phyloP scores from a whole-genome alignment of 2,888 invertebrate genomes.

The Leptinotarsa juncta region DNA sequence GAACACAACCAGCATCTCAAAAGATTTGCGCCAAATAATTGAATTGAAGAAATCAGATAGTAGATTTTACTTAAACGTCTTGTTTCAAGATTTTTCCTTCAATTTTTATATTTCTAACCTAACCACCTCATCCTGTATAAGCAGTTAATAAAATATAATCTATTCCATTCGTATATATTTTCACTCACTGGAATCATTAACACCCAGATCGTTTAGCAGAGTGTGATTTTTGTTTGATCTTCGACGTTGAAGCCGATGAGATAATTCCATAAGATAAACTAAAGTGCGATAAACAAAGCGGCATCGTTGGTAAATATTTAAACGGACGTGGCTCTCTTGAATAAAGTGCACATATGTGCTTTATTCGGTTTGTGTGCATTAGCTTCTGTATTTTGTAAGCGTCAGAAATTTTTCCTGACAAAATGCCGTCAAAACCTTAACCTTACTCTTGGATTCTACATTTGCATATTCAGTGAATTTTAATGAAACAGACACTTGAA shows the following conservation, averaged over 20 bases:
- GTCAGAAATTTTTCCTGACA: neutral
- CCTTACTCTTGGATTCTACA: neutral
- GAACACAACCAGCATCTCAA: no score
- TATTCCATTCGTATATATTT: neutral
- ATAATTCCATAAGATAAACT: constrained; percentile 4
- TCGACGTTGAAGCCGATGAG: constrained; percentile 21
- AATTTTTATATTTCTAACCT: neutral
- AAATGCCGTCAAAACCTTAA: no score
- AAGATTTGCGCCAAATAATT: no score
- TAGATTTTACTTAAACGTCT: no score
- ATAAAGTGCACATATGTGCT: neutral
- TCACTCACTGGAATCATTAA: constrained; percentile 17
- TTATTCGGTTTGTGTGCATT: neutral
- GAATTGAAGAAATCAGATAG: no score
- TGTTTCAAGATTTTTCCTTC: no score
- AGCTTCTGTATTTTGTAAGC: neutral
- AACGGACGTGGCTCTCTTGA: neutral
- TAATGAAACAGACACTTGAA: neutral
- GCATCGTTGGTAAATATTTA: constrained; percentile 22
- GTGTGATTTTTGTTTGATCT: constrained; percentile 22
- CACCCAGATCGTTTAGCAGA: constrained; percentile 14
- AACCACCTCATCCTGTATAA: neutral
- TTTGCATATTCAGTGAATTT: neutral
- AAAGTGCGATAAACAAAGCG: constrained; percentile 17
- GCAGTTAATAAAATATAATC: neutral